Evolutionary conservation across 2,113 vertebrate species (phyloP), one percentile per base, ranked within the genome.

Genomic region (Podocnemis expansa): DNA sequence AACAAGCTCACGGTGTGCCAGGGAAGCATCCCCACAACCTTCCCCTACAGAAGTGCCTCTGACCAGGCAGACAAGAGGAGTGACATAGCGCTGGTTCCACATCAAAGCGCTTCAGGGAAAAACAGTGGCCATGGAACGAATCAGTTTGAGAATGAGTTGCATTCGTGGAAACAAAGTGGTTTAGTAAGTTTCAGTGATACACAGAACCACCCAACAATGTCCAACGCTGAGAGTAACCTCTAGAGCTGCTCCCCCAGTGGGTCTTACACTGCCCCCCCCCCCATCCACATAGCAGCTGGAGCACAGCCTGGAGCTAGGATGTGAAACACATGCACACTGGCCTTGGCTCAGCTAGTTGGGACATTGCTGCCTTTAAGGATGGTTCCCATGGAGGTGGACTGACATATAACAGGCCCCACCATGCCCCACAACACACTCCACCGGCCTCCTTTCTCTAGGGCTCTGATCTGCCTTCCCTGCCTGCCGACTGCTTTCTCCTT

Each of bases 371-470:
- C 11, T 27, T 4, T 43, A 41, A 78, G 51, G 24, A 60, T 13
- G 27, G 54, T 19, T 17, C 80, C 2, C 0, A 0, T 10, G 1
- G 13, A 67, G 31, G 43, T 2, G 6, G 52, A 56, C 14, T 63
- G 81, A 56, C 76, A 81, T 24, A 84, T 24, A 88, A 1, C 2
- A 22, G 49, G 78, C 27, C 47, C 45, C 54, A 86, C 89, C 45
- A 78, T 78, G 52, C 5, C 55, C 22, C 6, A 12, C 6, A 9
- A 25, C 56, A 58, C 56, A 12, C 27, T 38, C 14, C n/a, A n/a
- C 41, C 2, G 8, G 1, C 3, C 31, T 54, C 1, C 34, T 70
- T 8, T 34, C 16, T 27, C 25, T 24, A 29, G 56, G 25, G 9
- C 56, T 58, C 24, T 29, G 25, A 58, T 29, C 56, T 12, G 27